These are phyloP conservation scores for Sebastiscus albofasciatus DNA, from an alignment of 2,797 vertebrate species.

Conservation along the genomic window DNA sequence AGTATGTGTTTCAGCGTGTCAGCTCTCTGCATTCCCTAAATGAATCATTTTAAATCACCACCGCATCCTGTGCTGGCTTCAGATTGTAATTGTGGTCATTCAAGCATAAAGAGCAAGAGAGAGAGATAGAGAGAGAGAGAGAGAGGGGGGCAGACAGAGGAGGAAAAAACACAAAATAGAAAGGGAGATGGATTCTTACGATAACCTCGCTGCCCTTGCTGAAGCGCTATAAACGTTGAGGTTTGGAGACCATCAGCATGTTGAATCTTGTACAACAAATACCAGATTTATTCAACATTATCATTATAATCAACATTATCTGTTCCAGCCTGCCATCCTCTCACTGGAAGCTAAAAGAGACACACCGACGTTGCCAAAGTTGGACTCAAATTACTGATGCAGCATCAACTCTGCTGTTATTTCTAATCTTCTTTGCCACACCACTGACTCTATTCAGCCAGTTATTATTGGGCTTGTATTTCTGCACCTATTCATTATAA, in stretches of 20 bases:
- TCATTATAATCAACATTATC: constrained; percentile 12
- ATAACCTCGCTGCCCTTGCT: constrained; percentile 66
- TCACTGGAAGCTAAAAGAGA: constrained; percentile 20
- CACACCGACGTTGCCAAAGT: constrained; percentile 24
- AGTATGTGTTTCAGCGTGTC: constrained; percentile 66
- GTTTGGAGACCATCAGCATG: constrained; percentile 30
- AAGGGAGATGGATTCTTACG: constrained; percentile 36
- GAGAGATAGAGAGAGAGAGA: background rate
- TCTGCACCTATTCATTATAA: constrained; percentile 59
- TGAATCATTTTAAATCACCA: constrained; percentile 78
- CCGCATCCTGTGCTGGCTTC: constrained; percentile 80
- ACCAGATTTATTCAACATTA: background rate
- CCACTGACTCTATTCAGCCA: constrained; percentile 44
- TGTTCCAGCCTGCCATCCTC: constrained; percentile 10
- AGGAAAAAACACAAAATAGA: constrained; percentile 23
- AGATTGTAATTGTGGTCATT: constrained; percentile 80
- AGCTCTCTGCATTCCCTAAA: constrained; percentile 71
- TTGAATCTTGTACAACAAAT: constrained; percentile 17
- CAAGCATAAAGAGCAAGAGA: constrained; percentile 67
- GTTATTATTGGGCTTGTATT: constrained; percentile 48
- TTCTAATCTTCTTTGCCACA: constrained; percentile 65
- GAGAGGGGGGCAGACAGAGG: constrained; percentile 5
- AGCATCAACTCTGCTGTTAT: constrained; percentile 39
- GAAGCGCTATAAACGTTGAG: constrained; percentile 55
- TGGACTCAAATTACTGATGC: constrained; percentile 48